Percentiles rank a stretch among this genome's conserved stretches.
Conservation (phyloP, 53 echinoderm and acorn worm genomes). For the Astropecten irregularis region DNA sequence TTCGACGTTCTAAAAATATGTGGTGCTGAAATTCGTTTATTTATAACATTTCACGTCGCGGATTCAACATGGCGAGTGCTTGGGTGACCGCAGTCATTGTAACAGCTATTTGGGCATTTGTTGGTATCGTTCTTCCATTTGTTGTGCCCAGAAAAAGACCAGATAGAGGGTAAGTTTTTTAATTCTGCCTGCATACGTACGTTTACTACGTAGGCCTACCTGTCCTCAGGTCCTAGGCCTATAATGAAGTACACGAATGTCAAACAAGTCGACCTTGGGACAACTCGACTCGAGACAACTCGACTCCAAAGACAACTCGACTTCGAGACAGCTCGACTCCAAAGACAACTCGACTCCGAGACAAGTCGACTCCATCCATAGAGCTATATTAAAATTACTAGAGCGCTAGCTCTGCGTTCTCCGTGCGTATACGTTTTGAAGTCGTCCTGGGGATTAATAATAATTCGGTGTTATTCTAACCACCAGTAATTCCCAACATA, state of each 20-base stretch:
- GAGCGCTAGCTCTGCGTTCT: no score
- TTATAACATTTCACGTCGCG: no score
- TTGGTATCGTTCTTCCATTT: conserved; percentile 78
- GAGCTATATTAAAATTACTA: no score
- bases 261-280: not conserved
- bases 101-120: conserved; percentile 78
- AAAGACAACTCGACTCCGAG: no score
- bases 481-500: no score
- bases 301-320: not conserved
- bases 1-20: no score
- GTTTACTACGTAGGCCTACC: not conserved
- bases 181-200: not conserved
- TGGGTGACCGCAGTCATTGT: conserved; percentile 71
- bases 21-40: no score
- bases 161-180: conserved; percentile 76
- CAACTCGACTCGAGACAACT: not conserved
- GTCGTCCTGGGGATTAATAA: no score
- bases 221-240: not conserved
- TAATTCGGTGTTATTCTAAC: no score
- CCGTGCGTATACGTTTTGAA: no score
- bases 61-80: conserved; percentile 14
- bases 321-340: no score
- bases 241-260: not conserved
- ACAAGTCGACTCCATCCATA: no score
- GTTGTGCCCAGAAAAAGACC: conserved; percentile 80